Evolutionary conservation across 2,888 invertebrate genomes (phyloP).

Genomic region (Tetramorium bicarinatum): DNA sequence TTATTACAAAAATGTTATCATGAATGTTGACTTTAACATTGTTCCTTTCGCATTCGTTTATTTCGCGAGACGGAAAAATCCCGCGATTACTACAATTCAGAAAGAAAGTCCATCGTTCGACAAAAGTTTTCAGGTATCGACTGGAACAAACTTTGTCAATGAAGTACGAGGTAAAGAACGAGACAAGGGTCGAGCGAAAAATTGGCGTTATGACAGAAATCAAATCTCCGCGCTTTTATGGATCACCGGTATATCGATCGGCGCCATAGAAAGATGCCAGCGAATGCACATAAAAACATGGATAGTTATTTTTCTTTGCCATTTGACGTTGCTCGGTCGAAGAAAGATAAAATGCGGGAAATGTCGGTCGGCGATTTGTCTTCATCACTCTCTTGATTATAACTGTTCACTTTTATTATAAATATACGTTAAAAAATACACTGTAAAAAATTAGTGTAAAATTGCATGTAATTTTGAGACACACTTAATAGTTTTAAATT

Average conservation of each 20-base stretch:
- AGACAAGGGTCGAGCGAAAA: background rate
- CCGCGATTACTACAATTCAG: background rate
- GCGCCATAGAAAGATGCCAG: background rate
- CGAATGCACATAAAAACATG: background rate
- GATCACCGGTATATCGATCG: background rate
- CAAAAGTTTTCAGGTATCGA: slow-evolving; percentile 3
- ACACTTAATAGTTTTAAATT: too few species aligned
- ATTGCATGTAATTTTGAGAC: too few species aligned
- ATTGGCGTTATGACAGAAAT: slow-evolving; percentile 16
- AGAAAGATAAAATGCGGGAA: background rate
- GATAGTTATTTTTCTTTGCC: background rate
- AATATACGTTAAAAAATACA: background rate
- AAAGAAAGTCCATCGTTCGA: background rate
- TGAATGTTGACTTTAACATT: background rate
- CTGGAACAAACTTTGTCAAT: background rate
- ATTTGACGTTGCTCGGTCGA: background rate
- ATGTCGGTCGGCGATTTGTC: background rate
- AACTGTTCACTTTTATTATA: background rate
- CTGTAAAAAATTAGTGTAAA: too few species aligned
- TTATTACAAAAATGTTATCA: background rate
- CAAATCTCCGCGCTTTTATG: background rate
- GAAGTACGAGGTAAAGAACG: slow-evolving; percentile 2
- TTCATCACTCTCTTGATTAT: background rate
- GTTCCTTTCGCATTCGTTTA: background rate
- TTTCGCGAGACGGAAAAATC: background rate